A percentile compares a stretch with the other conserved stretches of the same genome.
These are phyloP conservation scores for zebrafish (Danio rerio) DNA, from an alignment of 2,113 vertebrate species.

Conservation along the genomic window GRCz12tu NC_133195.1:34658001-34658500, in stretches of 20 bases:
- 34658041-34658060: no score
- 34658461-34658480: neutral
- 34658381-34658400: conserved; percentile 6
- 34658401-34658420: neutral
- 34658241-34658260: conserved; percentile 12
- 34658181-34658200: neutral
- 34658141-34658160: no score
- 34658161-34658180: neutral
- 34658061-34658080: no score
- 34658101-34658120: no score
- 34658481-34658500: no score
- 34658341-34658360: conserved; percentile 7
- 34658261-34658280: conserved; percentile 30
- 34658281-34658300: conserved; percentile 8
- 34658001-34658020: no score
- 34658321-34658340: conserved; percentile 7
- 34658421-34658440: neutral
- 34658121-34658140: no score
- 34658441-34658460: neutral
- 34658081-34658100: no score
- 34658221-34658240: conserved; percentile 30
- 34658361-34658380: neutral
- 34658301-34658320: conserved; percentile 32
- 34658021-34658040: no score
- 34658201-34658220: conserved; percentile 13